Percentiles rank a stretch among this genome's conserved stretches.
phyloP scores from a whole-genome alignment of 2,888 invertebrate genomes.

The Argyra leucocephala region DNA sequence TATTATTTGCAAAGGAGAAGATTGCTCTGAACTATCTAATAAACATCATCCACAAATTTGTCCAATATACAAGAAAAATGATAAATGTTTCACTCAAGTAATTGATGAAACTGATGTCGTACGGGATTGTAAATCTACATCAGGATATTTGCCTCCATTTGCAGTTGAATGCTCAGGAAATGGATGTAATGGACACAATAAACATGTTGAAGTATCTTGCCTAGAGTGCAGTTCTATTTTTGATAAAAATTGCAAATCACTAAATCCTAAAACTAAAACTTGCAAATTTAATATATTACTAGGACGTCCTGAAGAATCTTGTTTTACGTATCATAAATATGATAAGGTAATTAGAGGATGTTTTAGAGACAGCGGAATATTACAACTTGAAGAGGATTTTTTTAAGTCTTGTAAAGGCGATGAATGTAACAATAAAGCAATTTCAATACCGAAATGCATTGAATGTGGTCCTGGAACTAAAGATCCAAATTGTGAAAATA shows the following conservation, averaged over 20 bases:
- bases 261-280: slow-evolving; percentile 22
- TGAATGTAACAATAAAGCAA: slow-evolving; percentile 31
- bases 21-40: slow-evolving; percentile 24
- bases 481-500: slow-evolving; percentile 27
- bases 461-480: slow-evolving; percentile 27
- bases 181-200: slow-evolving; percentile 31
- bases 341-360: slow-evolving; percentile 33
- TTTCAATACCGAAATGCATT: slow-evolving; percentile 29
- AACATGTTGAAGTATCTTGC: slow-evolving; percentile 27
- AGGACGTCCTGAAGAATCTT: slow-evolving; percentile 24
- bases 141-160: slow-evolving; percentile 16
- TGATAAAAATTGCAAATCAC: slow-evolving; percentile 27
- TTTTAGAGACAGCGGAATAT: slow-evolving; percentile 20
- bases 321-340: slow-evolving; percentile 29
- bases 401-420: slow-evolving; percentile 26
- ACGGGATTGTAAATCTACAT: slow-evolving; percentile 34
- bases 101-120: slow-evolving; percentile 24
- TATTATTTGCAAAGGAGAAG: slow-evolving; percentile 30
- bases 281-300: slow-evolving; percentile 28
- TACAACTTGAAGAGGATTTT: slow-evolving; percentile 12
- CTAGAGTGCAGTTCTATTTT: slow-evolving; percentile 30
- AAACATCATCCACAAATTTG: slow-evolving; percentile 29
- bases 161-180: slow-evolving; percentile 29
- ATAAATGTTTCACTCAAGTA: slow-evolving; percentile 33
- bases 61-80: slow-evolving; percentile 29